Percentiles rank a stretch among this genome's conserved stretches.
phyloP scores from a whole-genome alignment of 2,797 vertebrate genomes.

The Cyclura pinguis region DNA sequence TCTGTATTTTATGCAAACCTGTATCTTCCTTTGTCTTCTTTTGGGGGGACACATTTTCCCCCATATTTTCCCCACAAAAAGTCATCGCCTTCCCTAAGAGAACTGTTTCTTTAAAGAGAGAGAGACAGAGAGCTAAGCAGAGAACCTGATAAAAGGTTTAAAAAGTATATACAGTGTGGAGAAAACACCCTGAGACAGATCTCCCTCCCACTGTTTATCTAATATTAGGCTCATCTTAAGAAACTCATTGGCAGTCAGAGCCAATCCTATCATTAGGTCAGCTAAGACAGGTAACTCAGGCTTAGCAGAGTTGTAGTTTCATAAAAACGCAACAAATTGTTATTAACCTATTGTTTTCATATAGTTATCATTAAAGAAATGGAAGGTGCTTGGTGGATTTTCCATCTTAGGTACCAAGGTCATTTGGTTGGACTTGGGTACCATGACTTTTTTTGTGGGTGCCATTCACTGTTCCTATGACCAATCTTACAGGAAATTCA shows the following conservation, averaged over 20 bases:
- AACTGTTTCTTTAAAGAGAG: not conserved
- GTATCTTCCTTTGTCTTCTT: not conserved
- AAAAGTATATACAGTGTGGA: not conserved
- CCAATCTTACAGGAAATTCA: too few relatives aligned
- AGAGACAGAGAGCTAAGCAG: not conserved
- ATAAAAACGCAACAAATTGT: too few relatives aligned
- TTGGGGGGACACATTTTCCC: not conserved
- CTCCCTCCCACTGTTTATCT: too few relatives aligned
- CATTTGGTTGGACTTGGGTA: too few relatives aligned
- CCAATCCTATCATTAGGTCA: too few relatives aligned
- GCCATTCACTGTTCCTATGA: too few relatives aligned
- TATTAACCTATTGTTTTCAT: too few relatives aligned
- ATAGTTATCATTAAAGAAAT: too few relatives aligned
- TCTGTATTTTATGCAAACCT: not conserved
- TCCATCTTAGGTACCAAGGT: not conserved
- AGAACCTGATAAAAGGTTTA: not conserved
- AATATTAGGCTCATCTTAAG: not conserved
- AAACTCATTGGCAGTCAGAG: not conserved
- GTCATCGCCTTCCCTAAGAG: not conserved
- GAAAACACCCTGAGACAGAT: not conserved
- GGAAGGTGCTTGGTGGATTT: not conserved
- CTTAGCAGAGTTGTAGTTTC: too few relatives aligned
- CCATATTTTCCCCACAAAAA: not conserved
- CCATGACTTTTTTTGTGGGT: too few relatives aligned
- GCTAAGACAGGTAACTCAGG: too few relatives aligned